phyloP scores from a whole-genome alignment of 2,888 invertebrate species.

The Agrochola litura region DNA sequence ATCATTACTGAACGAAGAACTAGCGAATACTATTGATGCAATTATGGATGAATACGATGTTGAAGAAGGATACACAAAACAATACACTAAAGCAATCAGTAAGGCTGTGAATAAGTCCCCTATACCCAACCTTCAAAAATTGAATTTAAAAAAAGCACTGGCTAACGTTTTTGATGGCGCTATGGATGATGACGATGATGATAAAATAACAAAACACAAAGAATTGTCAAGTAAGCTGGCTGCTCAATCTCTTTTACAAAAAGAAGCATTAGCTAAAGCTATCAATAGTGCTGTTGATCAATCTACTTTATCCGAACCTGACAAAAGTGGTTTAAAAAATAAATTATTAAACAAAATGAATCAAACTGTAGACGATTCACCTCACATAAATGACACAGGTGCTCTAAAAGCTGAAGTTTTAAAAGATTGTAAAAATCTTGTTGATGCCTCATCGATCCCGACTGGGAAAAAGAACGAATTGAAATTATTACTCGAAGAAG shows the following conservation, averaged over 20 bases:
- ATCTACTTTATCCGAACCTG: conserved; percentile 12
- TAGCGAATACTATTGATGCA: neutral
- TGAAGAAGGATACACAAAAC: conserved; percentile 27
- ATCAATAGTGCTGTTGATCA: conserved; percentile 30
- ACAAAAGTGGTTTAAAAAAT: conserved; percentile 34
- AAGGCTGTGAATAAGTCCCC: neutral
- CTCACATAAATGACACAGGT: conserved; percentile 13
- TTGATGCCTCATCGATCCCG: conserved; percentile 11
- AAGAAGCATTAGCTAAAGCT: conserved; percentile 46
- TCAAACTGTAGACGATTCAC: conserved; percentile 11
- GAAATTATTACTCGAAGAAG: conserved; percentile 7
- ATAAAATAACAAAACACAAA: conserved; percentile 18
- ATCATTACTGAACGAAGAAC: conserved; percentile 2
- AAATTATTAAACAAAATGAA: conserved; percentile 22
- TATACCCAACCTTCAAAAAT: neutral
- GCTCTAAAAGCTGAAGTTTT: conserved; percentile 11
- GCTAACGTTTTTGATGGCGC: neutral
- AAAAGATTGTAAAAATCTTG: conserved; percentile 5
- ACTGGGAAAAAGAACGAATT: conserved; percentile 5
- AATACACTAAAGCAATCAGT: conserved; percentile 38
- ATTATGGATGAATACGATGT: neutral
- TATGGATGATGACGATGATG: neutral
- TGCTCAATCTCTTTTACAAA: neutral
- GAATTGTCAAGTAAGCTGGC: conserved; percentile 8
- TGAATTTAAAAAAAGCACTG: neutral